phyloP scores from a whole-genome alignment of 1,140 invertebrate species.

The Apis cerana region DNA sequence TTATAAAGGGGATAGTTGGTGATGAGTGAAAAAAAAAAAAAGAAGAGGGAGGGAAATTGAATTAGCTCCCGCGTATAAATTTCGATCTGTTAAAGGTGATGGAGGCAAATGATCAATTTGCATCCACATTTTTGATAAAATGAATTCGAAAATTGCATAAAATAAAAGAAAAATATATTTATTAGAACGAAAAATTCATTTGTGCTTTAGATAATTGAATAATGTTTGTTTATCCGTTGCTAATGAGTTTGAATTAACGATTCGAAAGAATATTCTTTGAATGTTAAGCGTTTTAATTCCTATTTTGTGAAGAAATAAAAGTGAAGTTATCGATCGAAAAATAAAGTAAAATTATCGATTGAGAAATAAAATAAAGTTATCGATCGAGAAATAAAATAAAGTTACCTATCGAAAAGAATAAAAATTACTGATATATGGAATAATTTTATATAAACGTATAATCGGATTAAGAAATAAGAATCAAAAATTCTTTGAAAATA shows the following conservation, averaged over 20 bases:
- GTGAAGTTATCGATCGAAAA: too few relatives aligned
- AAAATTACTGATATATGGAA: too few relatives aligned
- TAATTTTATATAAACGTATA: too few relatives aligned
- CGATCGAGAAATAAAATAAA: too few relatives aligned
- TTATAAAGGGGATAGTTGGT: background rate
- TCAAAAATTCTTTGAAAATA: too few relatives aligned
- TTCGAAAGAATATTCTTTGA: background rate
- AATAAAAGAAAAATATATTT: background rate
- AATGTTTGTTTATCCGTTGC: too few relatives aligned
- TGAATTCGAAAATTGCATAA: background rate
- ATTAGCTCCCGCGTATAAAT: background rate
- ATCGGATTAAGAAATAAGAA: too few relatives aligned
- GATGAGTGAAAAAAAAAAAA: too few relatives aligned
- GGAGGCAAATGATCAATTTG: background rate
- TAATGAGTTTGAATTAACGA: background rate
- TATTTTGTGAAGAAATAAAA: too few relatives aligned
- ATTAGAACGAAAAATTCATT: background rate
- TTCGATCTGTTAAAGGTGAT: constrained; percentile 2
- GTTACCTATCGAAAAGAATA: too few relatives aligned
- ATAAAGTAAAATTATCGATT: too few relatives aligned
- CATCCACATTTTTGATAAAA: background rate
- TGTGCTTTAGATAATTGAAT: background rate
- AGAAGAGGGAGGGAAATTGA: background rate
- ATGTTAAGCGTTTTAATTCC: background rate
- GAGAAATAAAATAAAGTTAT: too few relatives aligned